A percentile compares a stretch with the other conserved stretches of the same genome.
phyloP scores from a whole-genome alignment of 2,113 vertebrate species.

The Apodemus speciosus region DNA sequence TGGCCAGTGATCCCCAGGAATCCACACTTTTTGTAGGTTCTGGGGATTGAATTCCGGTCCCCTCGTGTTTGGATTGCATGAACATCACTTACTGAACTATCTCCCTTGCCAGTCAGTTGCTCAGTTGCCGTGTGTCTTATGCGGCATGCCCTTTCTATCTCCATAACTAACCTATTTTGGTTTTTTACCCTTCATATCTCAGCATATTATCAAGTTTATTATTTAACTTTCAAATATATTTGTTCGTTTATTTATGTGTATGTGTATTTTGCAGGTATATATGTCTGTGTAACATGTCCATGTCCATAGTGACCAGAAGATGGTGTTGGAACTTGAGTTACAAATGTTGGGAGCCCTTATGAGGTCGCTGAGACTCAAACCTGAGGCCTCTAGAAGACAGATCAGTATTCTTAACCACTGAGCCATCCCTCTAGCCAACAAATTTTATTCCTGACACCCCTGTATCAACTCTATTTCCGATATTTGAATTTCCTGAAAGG shows the following conservation, averaged over 20 bases:
- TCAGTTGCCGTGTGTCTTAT: background rate
- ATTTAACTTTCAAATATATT: background rate
- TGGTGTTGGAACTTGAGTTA: too few relatives aligned
- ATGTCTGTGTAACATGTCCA: background rate
- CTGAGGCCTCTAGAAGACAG: too few relatives aligned
- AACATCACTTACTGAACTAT: background rate
- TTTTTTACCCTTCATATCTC: background rate
- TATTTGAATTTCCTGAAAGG: background rate
- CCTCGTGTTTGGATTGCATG: background rate
- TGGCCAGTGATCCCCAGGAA: background rate
- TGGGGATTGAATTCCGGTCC: background rate
- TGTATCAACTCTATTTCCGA: background rate
- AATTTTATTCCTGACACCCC: background rate
- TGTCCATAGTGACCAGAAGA: background rate
- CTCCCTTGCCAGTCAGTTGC: background rate
- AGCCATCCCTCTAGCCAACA: background rate
- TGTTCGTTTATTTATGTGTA: background rate
- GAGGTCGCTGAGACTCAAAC: background rate
- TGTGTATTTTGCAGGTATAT: too few relatives aligned
- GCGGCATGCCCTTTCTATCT: background rate
- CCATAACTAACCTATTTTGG: background rate
- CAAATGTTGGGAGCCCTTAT: background rate
- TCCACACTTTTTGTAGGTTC: background rate
- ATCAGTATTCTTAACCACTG: background rate
- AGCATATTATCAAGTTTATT: background rate